phyloP scores from a whole-genome alignment of 2,888 invertebrate genomes.

The Phortica magna region DNA sequence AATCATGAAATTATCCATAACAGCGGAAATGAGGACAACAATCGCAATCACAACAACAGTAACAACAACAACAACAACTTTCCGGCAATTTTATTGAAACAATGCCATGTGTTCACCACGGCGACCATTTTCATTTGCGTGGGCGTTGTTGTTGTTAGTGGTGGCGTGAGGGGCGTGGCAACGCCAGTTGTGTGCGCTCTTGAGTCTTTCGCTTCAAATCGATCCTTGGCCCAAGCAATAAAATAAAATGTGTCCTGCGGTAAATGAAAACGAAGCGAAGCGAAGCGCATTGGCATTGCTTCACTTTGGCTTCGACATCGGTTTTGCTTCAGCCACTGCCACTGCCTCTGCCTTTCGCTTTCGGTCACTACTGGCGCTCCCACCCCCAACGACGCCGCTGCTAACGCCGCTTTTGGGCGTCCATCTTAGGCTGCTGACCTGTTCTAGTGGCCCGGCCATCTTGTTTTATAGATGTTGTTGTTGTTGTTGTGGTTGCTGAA shows the following conservation, averaged over 20 bases:
- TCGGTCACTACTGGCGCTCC: background rate
- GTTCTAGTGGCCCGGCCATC: too few relatives aligned
- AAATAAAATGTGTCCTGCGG: constrained; percentile 68
- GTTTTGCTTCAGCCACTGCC: background rate
- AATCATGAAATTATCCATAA: constrained; percentile 59
- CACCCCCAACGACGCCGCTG: too few relatives aligned
- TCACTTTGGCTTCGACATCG: background rate
- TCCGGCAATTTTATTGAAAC: constrained; percentile 53
- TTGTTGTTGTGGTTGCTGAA: too few relatives aligned
- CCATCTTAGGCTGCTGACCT: too few relatives aligned
- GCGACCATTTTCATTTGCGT: background rate
- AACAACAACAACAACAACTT: background rate
- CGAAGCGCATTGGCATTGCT: background rate
- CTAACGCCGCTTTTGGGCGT: too few relatives aligned
- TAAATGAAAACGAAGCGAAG: constrained; percentile 59
- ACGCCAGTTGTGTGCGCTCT: background rate
- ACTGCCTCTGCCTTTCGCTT: too few relatives aligned
- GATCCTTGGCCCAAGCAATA: constrained; percentile 19
- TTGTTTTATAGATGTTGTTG: too few relatives aligned
- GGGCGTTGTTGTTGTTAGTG: constrained; percentile 36
- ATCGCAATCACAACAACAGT: constrained; percentile 55
- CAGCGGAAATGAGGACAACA: constrained; percentile 65
- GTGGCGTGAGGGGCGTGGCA: too few relatives aligned
- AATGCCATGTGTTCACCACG: constrained; percentile 50
- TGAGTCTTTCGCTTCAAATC: background rate